Evolutionary conservation across 2,797 vertebrate genomes (phyloP), one percentile per base, ranked within the genome.

Genomic region (Eulemur rubriventer): DNA sequence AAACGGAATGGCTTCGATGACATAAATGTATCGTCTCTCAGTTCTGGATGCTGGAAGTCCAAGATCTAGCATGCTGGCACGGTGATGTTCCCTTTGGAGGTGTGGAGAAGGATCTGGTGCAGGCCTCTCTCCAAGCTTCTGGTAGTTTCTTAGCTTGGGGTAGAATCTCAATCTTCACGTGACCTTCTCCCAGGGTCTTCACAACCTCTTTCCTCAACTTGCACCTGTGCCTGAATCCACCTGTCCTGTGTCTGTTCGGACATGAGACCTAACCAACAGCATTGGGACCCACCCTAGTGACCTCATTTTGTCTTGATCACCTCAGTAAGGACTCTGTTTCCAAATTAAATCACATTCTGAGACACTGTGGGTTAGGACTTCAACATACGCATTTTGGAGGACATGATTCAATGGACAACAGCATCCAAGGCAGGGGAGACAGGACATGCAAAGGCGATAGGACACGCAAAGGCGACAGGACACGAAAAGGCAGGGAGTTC

Each of bases 191-290:
- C 0, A 1, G 13, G 22, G 38, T 48, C 38, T 48, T 70, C 24
- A 5, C 2, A 0, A 33, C 7, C 2, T 38, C 22, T 83, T 35
- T 2, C n/a, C 35, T 67, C n/a, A 11, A 0, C n/a, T 41, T 12
- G 1, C 43, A 28, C 70, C 65, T 14, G 26, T 87, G 11, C 73
- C 63, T 73, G 35, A 12, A 43, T 30, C 43, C 20, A 57, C 9
- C 7, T 33, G 43, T n/a, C n/a, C 24, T 38, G 16, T 35, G 83
- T 59, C 46, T 50, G 1, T 91, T 26, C 20, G 86, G 13, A 43
- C 5, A 46, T 0, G 7, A 17, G 4, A 46, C 10, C 43, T 46
- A 10, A n/a, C n/a, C n/a, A n/a, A 46, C 43, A 46, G 46, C 55
- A 38, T 52, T 46, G 11, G 6, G 11, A 63, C 26, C 26, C 38